Evolutionary conservation across 2,113 vertebrate genomes (phyloP).

Genomic region (Tor tambroides): DNA sequence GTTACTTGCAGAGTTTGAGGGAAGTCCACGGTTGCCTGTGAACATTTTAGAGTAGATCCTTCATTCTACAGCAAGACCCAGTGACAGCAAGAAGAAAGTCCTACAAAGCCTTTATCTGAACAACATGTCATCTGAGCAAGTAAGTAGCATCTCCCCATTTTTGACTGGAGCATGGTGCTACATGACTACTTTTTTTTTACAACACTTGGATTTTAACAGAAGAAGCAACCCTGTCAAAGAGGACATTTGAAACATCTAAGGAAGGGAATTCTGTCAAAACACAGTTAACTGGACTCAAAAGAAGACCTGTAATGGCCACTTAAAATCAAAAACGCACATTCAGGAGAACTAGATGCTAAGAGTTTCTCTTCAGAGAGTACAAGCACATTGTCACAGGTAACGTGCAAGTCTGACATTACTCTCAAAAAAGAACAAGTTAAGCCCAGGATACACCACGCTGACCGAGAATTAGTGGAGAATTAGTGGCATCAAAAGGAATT

Average conservation of each 20-base stretch:
- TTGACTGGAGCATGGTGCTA: background rate
- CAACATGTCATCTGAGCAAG: background rate
- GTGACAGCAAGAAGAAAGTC: background rate
- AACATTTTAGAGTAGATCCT: background rate
- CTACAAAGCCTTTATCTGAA: background rate
- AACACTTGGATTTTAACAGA: background rate
- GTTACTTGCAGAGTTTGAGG: background rate
- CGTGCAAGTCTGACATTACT: background rate
- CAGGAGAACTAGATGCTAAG: background rate
- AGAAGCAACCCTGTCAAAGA: background rate
- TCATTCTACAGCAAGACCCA: constrained; percentile 7
- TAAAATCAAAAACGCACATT: background rate
- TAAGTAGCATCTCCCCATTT: background rate
- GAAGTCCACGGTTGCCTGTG: background rate
- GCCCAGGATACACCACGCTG: too few relatives aligned
- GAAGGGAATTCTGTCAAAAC: background rate
- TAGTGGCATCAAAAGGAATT: background rate
- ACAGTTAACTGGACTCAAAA: background rate
- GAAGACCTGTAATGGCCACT: background rate
- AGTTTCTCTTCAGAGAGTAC: background rate
- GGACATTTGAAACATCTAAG: background rate
- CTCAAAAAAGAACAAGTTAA: background rate
- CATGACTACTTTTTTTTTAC: background rate
- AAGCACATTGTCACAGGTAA: background rate
- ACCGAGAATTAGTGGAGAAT: too few relatives aligned